Evolutionary conservation across 2,797 vertebrate genomes (phyloP).

Genomic region (Heliangelus exortis): DNA sequence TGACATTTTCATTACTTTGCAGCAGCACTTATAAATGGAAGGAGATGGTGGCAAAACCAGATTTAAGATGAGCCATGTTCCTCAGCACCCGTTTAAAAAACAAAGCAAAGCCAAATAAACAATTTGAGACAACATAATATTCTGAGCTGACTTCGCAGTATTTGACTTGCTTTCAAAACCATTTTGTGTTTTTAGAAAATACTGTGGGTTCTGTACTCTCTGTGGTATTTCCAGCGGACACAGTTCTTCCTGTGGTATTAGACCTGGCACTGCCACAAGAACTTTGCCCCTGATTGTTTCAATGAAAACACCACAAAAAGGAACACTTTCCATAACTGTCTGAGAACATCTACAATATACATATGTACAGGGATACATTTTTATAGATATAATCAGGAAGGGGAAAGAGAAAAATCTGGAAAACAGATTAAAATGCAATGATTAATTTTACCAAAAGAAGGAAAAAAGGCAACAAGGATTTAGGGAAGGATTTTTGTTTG

Average conservation of each 20-base stretch:
- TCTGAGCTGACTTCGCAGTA: constrained; percentile 44
- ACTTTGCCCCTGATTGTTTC: constrained; percentile 75
- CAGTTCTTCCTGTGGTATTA: constrained; percentile 74
- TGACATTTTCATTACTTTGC: not conserved
- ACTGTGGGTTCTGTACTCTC: constrained; percentile 54
- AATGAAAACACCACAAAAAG: constrained; percentile 65
- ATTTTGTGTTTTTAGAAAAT: constrained; percentile 65
- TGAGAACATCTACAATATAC: constrained; percentile 30
- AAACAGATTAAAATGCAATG: not conserved
- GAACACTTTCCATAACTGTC: constrained; percentile 36
- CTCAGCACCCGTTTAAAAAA: not conserved
- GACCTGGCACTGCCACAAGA: constrained; percentile 72
- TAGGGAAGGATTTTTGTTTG: constrained; percentile 28
- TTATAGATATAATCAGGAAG: not conserved
- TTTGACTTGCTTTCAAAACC: constrained; percentile 44
- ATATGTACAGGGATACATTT: not conserved
- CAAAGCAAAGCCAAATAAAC: constrained; percentile 45
- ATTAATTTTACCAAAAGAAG: not conserved
- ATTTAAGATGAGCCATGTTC: constrained; percentile 15
- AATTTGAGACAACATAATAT: constrained; percentile 32
- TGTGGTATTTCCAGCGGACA: constrained; percentile 71
- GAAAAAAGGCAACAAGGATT: not conserved
- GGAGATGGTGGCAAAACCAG: not conserved
- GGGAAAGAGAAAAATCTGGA: not conserved
- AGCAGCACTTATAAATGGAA: not conserved